Conservation (phyloP, 1,140 invertebrate species). For the Aphelenchoides avenae region DNA sequence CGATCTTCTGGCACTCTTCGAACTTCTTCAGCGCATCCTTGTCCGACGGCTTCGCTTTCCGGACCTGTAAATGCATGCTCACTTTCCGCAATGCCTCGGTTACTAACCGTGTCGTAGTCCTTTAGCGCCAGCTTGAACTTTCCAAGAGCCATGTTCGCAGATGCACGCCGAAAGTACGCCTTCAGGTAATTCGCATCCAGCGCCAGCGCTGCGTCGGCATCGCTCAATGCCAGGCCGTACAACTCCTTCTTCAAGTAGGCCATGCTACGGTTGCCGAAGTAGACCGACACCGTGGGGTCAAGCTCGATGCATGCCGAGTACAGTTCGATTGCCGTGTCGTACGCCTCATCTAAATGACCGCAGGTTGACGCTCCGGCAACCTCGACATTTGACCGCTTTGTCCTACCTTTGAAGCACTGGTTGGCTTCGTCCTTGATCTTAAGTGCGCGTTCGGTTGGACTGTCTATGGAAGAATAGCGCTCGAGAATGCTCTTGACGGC, state of each 20-base stretch:
- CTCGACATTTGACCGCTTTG: neutral
- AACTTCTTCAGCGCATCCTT: constrained; percentile 89
- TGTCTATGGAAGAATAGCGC: constrained; percentile 2
- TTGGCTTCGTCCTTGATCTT: constrained; percentile 77
- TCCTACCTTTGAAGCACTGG: constrained; percentile 74
- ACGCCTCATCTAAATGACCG: constrained; percentile 75
- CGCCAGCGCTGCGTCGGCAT: constrained; percentile 76
- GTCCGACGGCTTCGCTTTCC: constrained; percentile 82
- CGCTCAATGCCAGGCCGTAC: constrained; percentile 72
- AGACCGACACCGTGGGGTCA: constrained; percentile 75
- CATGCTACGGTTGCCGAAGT: constrained; percentile 83
- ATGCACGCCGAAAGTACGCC: constrained; percentile 80
- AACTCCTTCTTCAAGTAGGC: constrained; percentile 71
- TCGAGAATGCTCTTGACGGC: neutral
- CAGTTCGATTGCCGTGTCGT: constrained; percentile 77
- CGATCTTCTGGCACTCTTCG: constrained; percentile 90
- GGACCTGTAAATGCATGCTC: constrained; percentile 67
- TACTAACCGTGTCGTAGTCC: constrained; percentile 85
- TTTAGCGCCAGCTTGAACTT: constrained; percentile 92
- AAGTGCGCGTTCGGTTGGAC: constrained; percentile 65
- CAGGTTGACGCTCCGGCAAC: neutral
- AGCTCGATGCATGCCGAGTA: constrained; percentile 85
- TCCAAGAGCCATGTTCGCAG: constrained; percentile 90
- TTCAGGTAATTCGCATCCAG: constrained; percentile 28
- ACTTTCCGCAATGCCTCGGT: neutral